These are phyloP conservation scores for Phalacrocorax aristotelis DNA, from an alignment of 2,113 vertebrate genomes.

Conservation along the genomic window DNA sequence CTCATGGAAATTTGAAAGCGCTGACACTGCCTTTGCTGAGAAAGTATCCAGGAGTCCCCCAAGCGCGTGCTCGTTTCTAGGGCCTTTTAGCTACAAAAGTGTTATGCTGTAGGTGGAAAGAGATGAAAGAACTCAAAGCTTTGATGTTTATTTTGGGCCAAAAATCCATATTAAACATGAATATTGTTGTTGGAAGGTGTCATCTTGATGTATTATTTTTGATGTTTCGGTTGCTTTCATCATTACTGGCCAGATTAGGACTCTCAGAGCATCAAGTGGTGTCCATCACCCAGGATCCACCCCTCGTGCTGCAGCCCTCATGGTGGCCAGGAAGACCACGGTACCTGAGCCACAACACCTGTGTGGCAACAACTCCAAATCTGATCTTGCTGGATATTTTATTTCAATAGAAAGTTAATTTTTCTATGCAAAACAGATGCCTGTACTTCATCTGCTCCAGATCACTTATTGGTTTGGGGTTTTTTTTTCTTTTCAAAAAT, in stretches of 20 bases:
- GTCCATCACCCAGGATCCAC: neutral
- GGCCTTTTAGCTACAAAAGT: neutral
- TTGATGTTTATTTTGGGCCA: neutral
- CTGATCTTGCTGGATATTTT: neutral
- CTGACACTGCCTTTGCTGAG: neutral
- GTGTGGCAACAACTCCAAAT: neutral
- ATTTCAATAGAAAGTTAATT: neutral
- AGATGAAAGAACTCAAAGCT: neutral
- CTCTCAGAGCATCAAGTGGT: neutral
- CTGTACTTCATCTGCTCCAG: neutral
- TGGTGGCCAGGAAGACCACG: neutral
- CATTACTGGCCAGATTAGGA: neutral
- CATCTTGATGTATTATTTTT: neutral
- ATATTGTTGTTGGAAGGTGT: neutral
- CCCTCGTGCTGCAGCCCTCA: neutral
- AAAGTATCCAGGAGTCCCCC: neutral
- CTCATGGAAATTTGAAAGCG: neutral
- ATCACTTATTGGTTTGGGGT: neutral
- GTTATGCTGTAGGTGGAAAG: neutral
- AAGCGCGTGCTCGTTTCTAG: neutral
- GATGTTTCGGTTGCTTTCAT: neutral
- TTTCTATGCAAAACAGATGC: neutral
- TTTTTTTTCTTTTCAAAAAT: neutral
- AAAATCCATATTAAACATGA: neutral
- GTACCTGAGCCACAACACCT: neutral